Percentiles rank a stretch among this genome's conserved stretches.
Conservation (phyloP, 2,797 vertebrate genomes). For the Acipenser ruthenus region DNA sequence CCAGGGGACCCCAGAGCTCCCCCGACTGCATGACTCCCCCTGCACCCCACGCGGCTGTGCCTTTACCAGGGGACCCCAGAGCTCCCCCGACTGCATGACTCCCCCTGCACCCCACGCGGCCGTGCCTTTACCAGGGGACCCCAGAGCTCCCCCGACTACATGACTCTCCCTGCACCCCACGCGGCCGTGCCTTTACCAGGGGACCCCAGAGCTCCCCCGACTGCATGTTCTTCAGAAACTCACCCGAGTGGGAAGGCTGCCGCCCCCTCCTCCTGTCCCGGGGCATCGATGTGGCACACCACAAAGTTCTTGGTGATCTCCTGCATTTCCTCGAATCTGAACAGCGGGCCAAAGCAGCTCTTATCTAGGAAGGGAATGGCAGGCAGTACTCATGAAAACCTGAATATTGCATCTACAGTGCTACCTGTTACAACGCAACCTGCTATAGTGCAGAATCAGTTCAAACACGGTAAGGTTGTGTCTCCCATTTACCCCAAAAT, state of each 20-base stretch:
- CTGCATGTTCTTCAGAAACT: constrained; percentile 7
- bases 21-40: background rate
- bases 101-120: too few relatives aligned
- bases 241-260: constrained; percentile 70
- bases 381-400: background rate
- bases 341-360: constrained; percentile 79
- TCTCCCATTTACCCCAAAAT: too few relatives aligned
- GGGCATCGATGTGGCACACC: constrained; percentile 76
- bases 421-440: too few relatives aligned
- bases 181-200: too few relatives aligned
- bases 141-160: background rate
- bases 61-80: too few relatives aligned
- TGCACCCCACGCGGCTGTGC: too few relatives aligned
- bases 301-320: constrained; percentile 89
- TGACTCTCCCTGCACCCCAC: too few relatives aligned
- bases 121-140: too few relatives aligned
- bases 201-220: background rate
- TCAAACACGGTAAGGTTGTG: too few relatives aligned
- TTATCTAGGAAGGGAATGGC: constrained; percentile 60
- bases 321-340: constrained; percentile 84
- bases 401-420: too few relatives aligned
- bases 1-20: background rate
- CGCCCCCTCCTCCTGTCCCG: constrained; percentile 79
- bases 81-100: background rate
- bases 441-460: too few relatives aligned